Conservation (phyloP, 2,888 invertebrate genomes). For the Tortricodes alternella region DNA sequence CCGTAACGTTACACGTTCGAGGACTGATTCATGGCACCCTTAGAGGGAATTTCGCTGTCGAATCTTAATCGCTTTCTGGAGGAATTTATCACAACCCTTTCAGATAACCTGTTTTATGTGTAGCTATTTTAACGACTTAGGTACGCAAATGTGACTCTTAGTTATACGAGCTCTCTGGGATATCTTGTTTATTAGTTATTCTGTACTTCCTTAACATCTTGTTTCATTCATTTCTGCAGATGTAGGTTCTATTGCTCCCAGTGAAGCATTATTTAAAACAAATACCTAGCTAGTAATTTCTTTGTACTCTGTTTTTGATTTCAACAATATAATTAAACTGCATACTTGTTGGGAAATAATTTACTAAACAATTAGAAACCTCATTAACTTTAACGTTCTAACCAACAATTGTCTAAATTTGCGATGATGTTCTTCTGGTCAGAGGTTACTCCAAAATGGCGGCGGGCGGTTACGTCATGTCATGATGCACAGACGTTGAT, state of each 20-base stretch:
- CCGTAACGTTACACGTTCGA: constrained; percentile 68
- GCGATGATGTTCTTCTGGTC: constrained; percentile 28
- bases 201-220: too few species aligned
- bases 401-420: not conserved
- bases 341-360: too few species aligned
- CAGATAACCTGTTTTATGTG: constrained; percentile 49
- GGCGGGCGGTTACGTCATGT: constrained; percentile 46
- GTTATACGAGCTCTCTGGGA: too few species aligned
- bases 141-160: constrained; percentile 18
- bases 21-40: constrained; percentile 65
- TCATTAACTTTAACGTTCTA: not conserved
- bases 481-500: constrained; percentile 54
- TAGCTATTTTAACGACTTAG: constrained; percentile 40
- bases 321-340: too few species aligned
- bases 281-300: too few species aligned
- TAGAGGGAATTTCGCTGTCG: constrained; percentile 70
- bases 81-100: constrained; percentile 69
- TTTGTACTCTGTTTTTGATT: too few species aligned
- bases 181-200: not conserved
- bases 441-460: constrained; percentile 53
- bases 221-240: too few species aligned
- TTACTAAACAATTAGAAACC: not conserved
- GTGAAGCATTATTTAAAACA: too few species aligned
- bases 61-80: constrained; percentile 68
- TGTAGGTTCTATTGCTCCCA: too few species aligned